Evolutionary conservation across 2,888 invertebrate species (phyloP).

Genomic region (Pediacus dermestoides): DNA sequence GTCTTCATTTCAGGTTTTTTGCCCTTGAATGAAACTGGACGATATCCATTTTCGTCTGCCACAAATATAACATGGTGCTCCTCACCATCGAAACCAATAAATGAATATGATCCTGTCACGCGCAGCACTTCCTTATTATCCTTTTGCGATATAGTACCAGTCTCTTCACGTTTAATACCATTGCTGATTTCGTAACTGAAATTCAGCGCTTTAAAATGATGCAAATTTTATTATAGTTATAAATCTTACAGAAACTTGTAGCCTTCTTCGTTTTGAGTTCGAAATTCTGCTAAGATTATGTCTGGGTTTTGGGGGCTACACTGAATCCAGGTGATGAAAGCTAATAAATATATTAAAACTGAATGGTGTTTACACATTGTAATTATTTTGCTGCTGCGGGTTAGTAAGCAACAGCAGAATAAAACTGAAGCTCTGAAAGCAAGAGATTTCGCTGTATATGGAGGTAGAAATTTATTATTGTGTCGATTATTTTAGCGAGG

Average conservation of each 20-base stretch:
- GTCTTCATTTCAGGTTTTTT: no score
- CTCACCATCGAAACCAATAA: background rate
- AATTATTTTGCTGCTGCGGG: no score
- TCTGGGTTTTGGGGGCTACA: no score
- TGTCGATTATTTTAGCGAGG: no score
- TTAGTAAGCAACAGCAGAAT: no score
- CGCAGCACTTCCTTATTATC: background rate
- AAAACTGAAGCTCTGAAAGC: no score
- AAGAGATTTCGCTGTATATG: no score
- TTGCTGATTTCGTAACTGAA: slow-evolving; percentile 44
- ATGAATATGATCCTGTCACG: slow-evolving; percentile 3
- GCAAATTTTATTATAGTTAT: background rate
- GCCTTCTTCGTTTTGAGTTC: background rate
- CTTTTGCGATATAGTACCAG: background rate
- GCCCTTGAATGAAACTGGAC: no score
- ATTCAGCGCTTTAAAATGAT: slow-evolving; percentile 30
- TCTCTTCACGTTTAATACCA: slow-evolving; percentile 33
- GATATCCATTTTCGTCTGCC: background rate
- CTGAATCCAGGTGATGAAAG: no score
- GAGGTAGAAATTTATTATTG: no score
- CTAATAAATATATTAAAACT: no score
- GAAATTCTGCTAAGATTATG: slow-evolving; percentile 1
- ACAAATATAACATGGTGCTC: background rate
- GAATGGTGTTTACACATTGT: no score
- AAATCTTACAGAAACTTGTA: slow-evolving; percentile 9